Base-by-base conservation (phyloP, 2,113 vertebrate genomes). In the Cettia cetti region DNA sequence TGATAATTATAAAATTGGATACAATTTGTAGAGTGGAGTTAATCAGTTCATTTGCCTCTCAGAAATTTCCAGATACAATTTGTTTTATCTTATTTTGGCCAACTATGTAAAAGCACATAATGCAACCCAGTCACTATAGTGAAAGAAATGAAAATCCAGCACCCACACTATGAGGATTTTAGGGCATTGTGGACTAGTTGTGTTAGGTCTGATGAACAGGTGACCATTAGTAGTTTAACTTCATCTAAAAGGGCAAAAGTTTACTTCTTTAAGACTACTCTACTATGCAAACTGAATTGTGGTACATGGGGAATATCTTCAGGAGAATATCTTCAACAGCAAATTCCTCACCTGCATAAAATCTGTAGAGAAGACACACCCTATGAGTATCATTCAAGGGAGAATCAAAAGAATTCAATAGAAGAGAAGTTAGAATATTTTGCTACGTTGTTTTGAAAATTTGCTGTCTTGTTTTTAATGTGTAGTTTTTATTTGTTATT, bases 231-330 rank as follows among this genome's bases (percentile, higher is more conserved):
- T 11, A 30, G 3, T 53, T 57, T 35, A 66, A 42, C 27, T 82
- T 74, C 2, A 30, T 53, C 24, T 78, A 42, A 78, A 86, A 44
- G 15, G 5, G 6, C 3, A 1, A 30, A 79, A 35, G 4, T 50
- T 86, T 82, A 47, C 9, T 82, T 59, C 30, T 33, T 10, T 16
- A 44, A 39, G 20, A 39, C 26, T 63, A 12, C 8, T 61, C 7
- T 68, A 21, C 9, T 15, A 4, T 26, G 15, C 19, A 59, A 86
- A 50, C 10, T 52, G 30, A 70, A 66, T 10, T 44, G 11, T 35
- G 7, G 4, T 27, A 47, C 0, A 1, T 35, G 7, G 11, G 15
- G 2, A 66, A 31, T 18, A 16, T 45, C 15, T 74, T 33, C 44
- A 37, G 33, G 10, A 77, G 16, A 78, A 35, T 44, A 40, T 74